Base-by-base conservation (phyloP, 2,888 invertebrate species). In the Smittia sp. region DNA sequence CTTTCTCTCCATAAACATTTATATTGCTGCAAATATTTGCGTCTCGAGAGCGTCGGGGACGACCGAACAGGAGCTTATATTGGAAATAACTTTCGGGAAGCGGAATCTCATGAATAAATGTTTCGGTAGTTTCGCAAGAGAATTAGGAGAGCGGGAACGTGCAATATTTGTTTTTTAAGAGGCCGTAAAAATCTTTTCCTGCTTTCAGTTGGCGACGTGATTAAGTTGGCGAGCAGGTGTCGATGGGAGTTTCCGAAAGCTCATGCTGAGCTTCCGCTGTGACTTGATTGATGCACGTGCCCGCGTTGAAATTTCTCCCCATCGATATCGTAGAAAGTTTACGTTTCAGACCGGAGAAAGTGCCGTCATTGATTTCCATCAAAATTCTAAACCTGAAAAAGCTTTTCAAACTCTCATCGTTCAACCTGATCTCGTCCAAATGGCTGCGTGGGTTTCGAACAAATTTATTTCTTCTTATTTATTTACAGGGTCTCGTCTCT, bases 21-120 rank as follows among this genome's bases (percentile, higher is more conserved):
- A 58, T 58, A 58, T n/a, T 7, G 24, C 15, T 15, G 2, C 22
- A 58, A 58, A 58, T 58, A 58, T 58, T 58, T 58, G 20, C 22
- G 20, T 58, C 15, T 58, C 24, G 22, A 20, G 3, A 15, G n/a
- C n/a, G 18, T 6, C 18, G 32, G 32, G 32, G 9, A 3, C 32
- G 9, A 32, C 3, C 4, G 32, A 32, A 32, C 32, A 32, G 9
- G 46, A 46, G 4, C 3, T 11, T 46, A 46, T 46, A 46, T 46
- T 46, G 46, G 46, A 46, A 46, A 46, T 46, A 46, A 46, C 46
- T 46, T 46, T 46, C 15, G n/a, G n/a, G n/a, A n/a, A n/a, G n/a
- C n/a, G n/a, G 46, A 32, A 32, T 32, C 3, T 32, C 32, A 32
- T 46, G 46, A 46, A 46, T 32, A 32, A 46, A 46, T 46, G 15